phyloP scores from a whole-genome alignment of 2,113 vertebrate genomes.

The Galemys pyrenaicus region DNA sequence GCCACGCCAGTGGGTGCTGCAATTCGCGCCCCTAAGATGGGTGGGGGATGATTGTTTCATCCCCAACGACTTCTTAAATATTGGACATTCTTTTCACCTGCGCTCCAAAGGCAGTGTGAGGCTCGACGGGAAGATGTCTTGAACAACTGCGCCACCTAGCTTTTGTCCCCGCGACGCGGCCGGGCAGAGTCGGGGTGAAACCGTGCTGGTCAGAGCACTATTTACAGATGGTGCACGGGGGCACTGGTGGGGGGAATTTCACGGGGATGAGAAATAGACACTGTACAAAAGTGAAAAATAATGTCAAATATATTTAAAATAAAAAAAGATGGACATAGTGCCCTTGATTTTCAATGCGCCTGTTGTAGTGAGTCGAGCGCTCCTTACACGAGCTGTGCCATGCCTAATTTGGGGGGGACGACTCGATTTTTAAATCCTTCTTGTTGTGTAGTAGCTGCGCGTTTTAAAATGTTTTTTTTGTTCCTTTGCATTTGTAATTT shows the following conservation, averaged over 20 bases:
- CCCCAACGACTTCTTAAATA: not conserved
- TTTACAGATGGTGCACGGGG: not conserved
- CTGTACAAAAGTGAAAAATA: no score
- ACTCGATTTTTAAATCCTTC: not conserved
- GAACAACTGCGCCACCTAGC: slow-evolving; percentile 75
- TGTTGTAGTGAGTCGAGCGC: not conserved
- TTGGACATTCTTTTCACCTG: not conserved
- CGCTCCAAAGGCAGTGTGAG: not conserved
- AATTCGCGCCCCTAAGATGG: not conserved
- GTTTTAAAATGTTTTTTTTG: not conserved
- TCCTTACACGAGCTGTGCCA: no score
- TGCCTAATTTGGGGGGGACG: not conserved
- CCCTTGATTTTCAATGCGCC: not conserved
- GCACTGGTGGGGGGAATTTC: no score
- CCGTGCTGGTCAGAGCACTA: rapidly evolving
- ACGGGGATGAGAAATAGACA: no score
- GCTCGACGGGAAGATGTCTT: not conserved
- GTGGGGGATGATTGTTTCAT: not conserved
- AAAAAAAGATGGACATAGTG: no score
- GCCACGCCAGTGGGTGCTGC: not conserved
- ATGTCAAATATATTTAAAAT: no score
- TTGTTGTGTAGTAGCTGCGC: not conserved
- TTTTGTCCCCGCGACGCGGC: not conserved
- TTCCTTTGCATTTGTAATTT: no score
- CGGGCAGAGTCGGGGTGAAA: not conserved